These are phyloP conservation scores for Holothuria scabra DNA, from an alignment of 53 echinoderm and acorn worm species.

Conservation along the genomic window DNA sequence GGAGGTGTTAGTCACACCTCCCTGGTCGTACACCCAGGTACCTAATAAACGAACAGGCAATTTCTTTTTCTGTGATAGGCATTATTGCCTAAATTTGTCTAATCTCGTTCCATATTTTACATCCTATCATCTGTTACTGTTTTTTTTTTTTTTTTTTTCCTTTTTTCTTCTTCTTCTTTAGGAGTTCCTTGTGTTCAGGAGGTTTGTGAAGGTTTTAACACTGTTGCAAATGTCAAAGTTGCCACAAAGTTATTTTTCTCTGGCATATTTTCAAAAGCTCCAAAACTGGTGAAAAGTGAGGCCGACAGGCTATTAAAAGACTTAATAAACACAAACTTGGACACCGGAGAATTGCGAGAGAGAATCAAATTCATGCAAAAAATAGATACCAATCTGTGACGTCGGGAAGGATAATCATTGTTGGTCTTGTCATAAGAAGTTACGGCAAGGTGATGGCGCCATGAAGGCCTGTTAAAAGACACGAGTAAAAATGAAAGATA, in stretches of 20 bases:
- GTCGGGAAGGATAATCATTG: not conserved
- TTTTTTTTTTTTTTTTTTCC: too few relatives aligned
- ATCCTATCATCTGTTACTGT: too few relatives aligned
- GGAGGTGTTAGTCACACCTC: too few relatives aligned
- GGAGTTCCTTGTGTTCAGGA: slow-evolving; percentile 4
- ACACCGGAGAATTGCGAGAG: not conserved
- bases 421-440: not conserved
- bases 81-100: too few relatives aligned
- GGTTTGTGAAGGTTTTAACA: slow-evolving; percentile 34
- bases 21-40: too few relatives aligned
- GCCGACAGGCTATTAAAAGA: not conserved
- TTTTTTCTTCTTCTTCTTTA: not conserved
- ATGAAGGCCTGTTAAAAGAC: too few relatives aligned
- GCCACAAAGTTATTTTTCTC: slow-evolving; percentile 17
- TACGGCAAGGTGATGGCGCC: too few relatives aligned
- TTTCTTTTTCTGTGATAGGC: too few relatives aligned
- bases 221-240: slow-evolving; percentile 17
- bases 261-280: not conserved
- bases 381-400: not conserved
- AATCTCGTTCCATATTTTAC: too few relatives aligned
- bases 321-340: not conserved
- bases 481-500: too few relatives aligned
- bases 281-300: not conserved
- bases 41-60: too few relatives aligned
- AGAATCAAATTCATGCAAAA: not conserved